Evolutionary conservation across 2,113 vertebrate species (phyloP).

Genomic region (Rhabdornis inornatus): DNA sequence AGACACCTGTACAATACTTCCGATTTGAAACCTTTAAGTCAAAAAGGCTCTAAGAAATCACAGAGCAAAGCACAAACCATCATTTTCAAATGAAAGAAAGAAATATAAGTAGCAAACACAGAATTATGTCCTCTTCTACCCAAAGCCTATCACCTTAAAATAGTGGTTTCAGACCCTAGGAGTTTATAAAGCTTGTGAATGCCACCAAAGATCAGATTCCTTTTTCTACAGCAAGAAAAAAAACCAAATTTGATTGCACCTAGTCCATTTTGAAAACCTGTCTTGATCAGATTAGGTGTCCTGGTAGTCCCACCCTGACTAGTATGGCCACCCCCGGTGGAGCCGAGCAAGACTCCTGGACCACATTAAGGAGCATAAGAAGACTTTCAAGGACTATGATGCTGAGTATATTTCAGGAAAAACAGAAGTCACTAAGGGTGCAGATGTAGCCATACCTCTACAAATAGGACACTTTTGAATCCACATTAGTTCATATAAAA

Average conservation of each 20-base stretch:
- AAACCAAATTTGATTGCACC: background rate
- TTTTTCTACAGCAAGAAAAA: background rate
- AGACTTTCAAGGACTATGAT: background rate
- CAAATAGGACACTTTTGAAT: background rate
- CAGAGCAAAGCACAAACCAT: background rate
- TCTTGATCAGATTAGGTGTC: background rate
- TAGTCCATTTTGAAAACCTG: background rate
- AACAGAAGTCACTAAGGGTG: accelerated
- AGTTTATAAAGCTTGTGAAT: background rate
- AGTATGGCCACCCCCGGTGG: accelerated
- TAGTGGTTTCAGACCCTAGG: background rate
- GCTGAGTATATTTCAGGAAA: background rate
- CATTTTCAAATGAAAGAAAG: background rate
- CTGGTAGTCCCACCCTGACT: background rate
- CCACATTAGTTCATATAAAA: background rate
- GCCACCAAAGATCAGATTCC: background rate
- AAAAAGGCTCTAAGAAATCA: background rate
- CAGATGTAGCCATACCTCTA: background rate
- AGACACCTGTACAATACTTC: background rate
- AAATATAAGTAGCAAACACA: background rate
- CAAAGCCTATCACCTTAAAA: background rate
- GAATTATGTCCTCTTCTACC: background rate
- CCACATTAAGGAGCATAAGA: background rate
- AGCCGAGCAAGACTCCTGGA: background rate
- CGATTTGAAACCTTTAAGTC: accelerated